phyloP scores from a whole-genome alignment of 2,797 vertebrate genomes.

The Coregonus suidteri region DNA sequence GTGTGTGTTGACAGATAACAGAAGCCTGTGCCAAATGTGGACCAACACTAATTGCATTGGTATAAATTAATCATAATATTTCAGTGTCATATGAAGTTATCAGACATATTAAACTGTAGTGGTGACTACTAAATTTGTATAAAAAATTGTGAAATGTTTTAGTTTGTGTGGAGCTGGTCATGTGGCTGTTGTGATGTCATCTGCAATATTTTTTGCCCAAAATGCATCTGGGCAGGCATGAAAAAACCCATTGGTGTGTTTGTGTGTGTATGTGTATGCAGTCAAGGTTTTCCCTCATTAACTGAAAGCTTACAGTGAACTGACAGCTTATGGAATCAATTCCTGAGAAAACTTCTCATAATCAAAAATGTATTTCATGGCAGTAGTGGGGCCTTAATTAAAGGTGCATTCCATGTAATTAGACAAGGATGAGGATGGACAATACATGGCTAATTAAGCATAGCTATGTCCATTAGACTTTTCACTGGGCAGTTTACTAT shows the following conservation, averaged over 20 bases:
- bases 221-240: constrained; percentile 33
- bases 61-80: constrained; percentile 7
- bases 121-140: neutral
- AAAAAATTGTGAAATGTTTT: neutral
- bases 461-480: neutral
- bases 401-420: constrained; percentile 42
- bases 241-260: constrained; percentile 18
- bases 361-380: constrained; percentile 17
- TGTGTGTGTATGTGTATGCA: neutral
- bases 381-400: constrained; percentile 35
- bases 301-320: neutral
- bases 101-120: neutral
- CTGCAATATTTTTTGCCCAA: constrained; percentile 34
- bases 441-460: constrained; percentile 46
- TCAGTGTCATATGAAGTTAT: constrained; percentile 6
- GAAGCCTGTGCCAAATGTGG: neutral
- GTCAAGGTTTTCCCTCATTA: neutral
- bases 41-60: neutral
- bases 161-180: constrained; percentile 12
- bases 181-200: constrained; percentile 42
- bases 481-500: constrained; percentile 28
- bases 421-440: constrained; percentile 29
- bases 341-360: neutral
- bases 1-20: constrained; percentile 18
- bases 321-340: neutral